Base-by-base conservation (phyloP, 2,888 invertebrate species). In the Acronicta leporina region DNA sequence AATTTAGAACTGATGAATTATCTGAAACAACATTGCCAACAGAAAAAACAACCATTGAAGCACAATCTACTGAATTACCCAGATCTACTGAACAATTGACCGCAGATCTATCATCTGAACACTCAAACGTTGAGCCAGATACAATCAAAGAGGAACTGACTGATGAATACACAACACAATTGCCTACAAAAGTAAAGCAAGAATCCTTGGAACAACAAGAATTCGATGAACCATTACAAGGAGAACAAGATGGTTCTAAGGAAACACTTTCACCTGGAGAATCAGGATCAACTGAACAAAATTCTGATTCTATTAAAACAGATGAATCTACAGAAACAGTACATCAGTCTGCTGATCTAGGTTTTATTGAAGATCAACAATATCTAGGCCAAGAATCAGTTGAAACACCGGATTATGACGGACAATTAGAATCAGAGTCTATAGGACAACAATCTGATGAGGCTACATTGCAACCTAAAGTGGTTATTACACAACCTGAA, bases 381-480 rank as follows among this genome's bases (percentile, higher is more conserved):
- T 27, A 4, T 27, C 27, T 7, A 27, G 27, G 6, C 7, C 27
- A 27, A 6, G 27, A 27, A 27, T 27, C 7, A 6, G 7, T 7
- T 27, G 27, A 6, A 27, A 1, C 3, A 27, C 3, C 5, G 27
- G 20, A 20, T 20, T 27, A 6, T 27, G 6, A 27, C 27, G 7
- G 6, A 27, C 3, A 27, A 27, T 27, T 27, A 5, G 15, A 41
- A 1, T 15, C 7, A 11, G 42, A 42, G 10, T 16, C 42, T 11
- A 16, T 16, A 42, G 20, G 16, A 20, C 16, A 42, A 8, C 1
- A 11, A 10, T 6, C 20, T 20, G 42, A 42, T 13, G 44, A 33
- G 14, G 5, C 53, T 51, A 43, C 40, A 14, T 15, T 5, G 9
- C 43, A 44, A 44, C 30, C 30, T 41, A n/a, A 27, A n/a, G 30